Evolutionary conservation across 2,888 invertebrate genomes (phyloP).

Genomic region (Sinotaia quadrata): DNA sequence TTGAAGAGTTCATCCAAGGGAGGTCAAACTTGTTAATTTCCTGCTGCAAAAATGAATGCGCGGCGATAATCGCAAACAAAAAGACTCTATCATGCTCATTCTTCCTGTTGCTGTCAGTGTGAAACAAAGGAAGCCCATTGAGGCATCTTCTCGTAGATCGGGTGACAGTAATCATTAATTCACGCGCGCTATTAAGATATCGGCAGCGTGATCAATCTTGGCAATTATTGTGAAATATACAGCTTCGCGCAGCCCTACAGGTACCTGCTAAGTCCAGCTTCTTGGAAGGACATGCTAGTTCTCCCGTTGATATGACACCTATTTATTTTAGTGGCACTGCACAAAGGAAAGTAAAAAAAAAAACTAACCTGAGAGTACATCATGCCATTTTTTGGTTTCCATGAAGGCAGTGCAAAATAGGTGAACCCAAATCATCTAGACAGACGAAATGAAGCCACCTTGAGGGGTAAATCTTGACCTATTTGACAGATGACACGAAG

Average conservation of each 20-base stretch:
- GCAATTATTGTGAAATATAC: neutral
- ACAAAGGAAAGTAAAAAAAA: no score
- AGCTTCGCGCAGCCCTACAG: neutral
- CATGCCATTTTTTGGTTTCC: no score
- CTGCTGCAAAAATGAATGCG: constrained; percentile 32
- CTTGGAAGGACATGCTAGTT: no score
- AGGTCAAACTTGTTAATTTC: constrained; percentile 40
- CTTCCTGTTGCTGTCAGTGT: constrained; percentile 29
- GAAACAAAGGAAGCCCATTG: constrained; percentile 17
- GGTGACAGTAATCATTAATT: constrained; percentile 21
- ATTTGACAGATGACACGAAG: no score
- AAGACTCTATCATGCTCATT: constrained; percentile 8
- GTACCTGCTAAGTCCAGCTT: no score
- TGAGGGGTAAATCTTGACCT: no score
- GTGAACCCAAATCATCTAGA: no score
- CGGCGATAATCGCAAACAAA: constrained; percentile 27
- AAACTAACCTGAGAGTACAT: no score
- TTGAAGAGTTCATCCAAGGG: constrained; percentile 25
- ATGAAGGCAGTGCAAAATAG: no score
- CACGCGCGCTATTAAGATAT: neutral
- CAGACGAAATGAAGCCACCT: no score
- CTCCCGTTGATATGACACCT: no score
- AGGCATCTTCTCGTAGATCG: constrained; percentile 13
- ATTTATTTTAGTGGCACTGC: no score
- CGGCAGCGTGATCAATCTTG: neutral